Base-by-base conservation (phyloP, 92 coral and sea anemone species). In the Paragorgia papillata region DNA sequence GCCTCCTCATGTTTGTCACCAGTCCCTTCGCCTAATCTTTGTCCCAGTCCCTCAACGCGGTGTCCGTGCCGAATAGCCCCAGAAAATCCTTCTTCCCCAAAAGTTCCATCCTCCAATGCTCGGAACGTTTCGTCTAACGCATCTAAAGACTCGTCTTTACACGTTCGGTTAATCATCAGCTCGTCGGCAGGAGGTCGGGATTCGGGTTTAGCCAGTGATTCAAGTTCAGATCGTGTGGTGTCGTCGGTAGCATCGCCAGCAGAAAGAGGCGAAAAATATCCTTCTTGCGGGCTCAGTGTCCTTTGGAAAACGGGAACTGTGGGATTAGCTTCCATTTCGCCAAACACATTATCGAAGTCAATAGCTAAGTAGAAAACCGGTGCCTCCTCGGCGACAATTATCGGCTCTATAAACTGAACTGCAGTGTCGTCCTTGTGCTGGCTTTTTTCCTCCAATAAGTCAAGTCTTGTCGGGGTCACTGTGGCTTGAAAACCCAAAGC, bases 271-370 rank as follows among this genome's bases (percentile, higher is more conserved):
- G 43, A 37, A 4, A 4, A 4, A 2, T 9, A 7, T 46, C 15
- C 53, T 46, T 46, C 53, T 48, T 68, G 75, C 1, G 75, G 75
- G 9, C 24, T 68, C 50, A 68, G 33, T 14, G 41, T 28, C 7
- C 44, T 31, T 5, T n/a, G 21, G 48, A 46, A 39, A 44, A 68
- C 34, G 26, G 75, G 75, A 49, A 29, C 12, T 10, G 12, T 49
- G 44, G 75, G 59, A 13, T 49, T 32, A 21, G 58, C 75, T 13
- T 68, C 75, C 75, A 68, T 68, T 27, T 68, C 75, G 10, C 54
- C 6, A 48, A 68, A 68, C 59, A 68, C 75, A 49, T 68, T 7
- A 68, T 68, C 50, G 27, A 68, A 59, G 37, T 68, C 75, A 12
- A 68, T 13, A 26, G 22, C 24, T 29, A 68, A 68, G 39, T 32